Percentiles rank a stretch among this genome's conserved stretches.
These are phyloP conservation scores for Eupithecia subumbrata DNA, from an alignment of 2,888 invertebrate genomes.

Conservation along the genomic window DNA sequence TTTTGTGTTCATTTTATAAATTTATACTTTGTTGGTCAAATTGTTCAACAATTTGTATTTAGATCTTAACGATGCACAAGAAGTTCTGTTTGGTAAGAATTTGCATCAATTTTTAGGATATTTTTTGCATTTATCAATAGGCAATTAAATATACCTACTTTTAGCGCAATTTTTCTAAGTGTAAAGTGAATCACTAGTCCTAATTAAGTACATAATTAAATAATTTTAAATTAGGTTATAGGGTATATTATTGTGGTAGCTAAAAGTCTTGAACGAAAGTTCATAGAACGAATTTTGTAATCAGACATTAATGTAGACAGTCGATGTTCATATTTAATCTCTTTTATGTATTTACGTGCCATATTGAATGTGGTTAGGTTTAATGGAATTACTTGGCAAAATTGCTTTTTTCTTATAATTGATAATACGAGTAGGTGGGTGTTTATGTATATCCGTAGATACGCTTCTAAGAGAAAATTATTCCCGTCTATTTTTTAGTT, in stretches of 20 bases:
- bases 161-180: conserved; percentile 50
- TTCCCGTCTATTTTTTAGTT: conserved; percentile 37
- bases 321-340: conserved; percentile 42
- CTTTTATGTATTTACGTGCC: conserved; percentile 50
- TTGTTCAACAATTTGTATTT: conserved; percentile 53
- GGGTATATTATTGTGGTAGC: conserved; percentile 46
- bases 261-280: conserved; percentile 47
- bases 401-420: conserved; percentile 10
- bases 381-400: conserved; percentile 32
- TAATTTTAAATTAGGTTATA: conserved; percentile 19
- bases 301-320: conserved; percentile 22
- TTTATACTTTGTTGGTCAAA: conserved; percentile 23
- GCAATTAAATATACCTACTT: conserved; percentile 47
- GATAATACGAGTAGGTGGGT: neutral
- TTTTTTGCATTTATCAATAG: conserved; percentile 65
- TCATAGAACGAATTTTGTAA: conserved; percentile 49
- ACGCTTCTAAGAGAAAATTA: conserved; percentile 27
- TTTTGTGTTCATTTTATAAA: conserved; percentile 16
- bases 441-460: neutral
- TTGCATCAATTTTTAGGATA: conserved; percentile 42
- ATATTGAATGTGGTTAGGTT: conserved; percentile 56
- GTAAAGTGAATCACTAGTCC: conserved; percentile 54
- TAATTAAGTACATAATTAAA: conserved; percentile 52
- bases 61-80: conserved; percentile 19
- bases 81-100: conserved; percentile 20